phyloP scores from a whole-genome alignment of 35 echinoderm and acorn worm species.

The Heliocidaris erythrogramma region DNA sequence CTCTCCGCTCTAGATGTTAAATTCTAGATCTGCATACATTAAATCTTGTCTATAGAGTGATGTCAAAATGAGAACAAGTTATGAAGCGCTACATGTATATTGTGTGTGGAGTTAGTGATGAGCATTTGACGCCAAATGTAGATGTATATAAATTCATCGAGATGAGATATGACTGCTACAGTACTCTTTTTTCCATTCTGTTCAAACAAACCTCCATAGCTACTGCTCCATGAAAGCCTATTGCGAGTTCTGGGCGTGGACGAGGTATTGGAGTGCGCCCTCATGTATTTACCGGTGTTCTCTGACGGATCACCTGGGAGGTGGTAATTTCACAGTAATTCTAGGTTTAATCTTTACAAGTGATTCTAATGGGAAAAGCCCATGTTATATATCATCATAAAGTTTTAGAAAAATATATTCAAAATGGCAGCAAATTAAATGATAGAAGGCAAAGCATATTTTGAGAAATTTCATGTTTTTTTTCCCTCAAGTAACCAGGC shows the following conservation, averaged over 20 bases:
- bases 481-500: too few relatives aligned
- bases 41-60: too few relatives aligned
- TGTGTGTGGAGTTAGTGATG: background rate
- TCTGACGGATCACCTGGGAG: background rate
- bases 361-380: background rate
- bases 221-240: conserved; percentile 40
- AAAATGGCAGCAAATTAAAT: background rate
- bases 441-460: background rate
- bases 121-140: background rate
- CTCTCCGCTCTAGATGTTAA: too few relatives aligned
- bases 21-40: too few relatives aligned
- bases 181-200: background rate
- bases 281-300: conserved; percentile 2
- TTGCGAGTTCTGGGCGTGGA: background rate
- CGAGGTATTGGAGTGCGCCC: background rate
- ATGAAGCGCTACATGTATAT: background rate
- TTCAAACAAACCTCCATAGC: conserved; percentile 39
- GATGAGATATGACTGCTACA: background rate
- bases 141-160: background rate
- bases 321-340: conserved; percentile 8
- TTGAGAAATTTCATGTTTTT: background rate
- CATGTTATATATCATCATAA: background rate
- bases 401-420: background rate
- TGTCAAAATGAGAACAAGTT: background rate
- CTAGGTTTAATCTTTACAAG: background rate